Base-by-base conservation (phyloP, 2,888 invertebrate genomes). In the Cephus pygmeus region DNA sequence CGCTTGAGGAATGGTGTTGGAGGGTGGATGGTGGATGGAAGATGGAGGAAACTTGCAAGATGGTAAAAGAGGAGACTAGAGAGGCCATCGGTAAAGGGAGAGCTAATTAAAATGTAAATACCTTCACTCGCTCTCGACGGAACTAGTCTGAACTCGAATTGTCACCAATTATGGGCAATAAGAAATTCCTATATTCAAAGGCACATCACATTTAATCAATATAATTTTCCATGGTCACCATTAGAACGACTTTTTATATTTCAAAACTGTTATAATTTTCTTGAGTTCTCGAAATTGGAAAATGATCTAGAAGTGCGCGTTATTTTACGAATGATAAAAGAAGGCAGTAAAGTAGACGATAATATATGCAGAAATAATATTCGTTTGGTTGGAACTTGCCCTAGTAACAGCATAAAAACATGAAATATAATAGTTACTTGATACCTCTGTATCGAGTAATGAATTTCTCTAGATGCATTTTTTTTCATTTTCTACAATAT, bases 61-160 rank as follows among this genome's bases (percentile, higher is more conserved):
- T 71, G 31, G 77, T 77, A 71, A 75, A 79, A 82, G 80, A 71
- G 34, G 68, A 40, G 75, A 71, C 71, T 4, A 71, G 71, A 31
- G 31, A 33, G 33, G 31, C 31, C 31, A 34, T 34, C 12, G 71
- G 88, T 85, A 87, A 88, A 88, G 86, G 86, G 86, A 85, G 86
- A 88, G 88, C 90, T 91, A 90, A 91, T 91, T 91, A 91, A 90
- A 90, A 90, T 89, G 88, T 87, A 90, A 89, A 89, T 90, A 89
- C 87, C 87, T 88, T 83, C 83, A 87, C 88, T 87, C 87, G 86
- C 76, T 68, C 84, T 83, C 83, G 80, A 78, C 9, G 80, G 84
- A 86, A 86, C 85, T 86, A 86, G 85, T 73, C 73, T 69, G 73
- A 36, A 74, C 12, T 23, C 56, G 9, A 56, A 56, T 15, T 6